phyloP scores from a whole-genome alignment of 2,888 invertebrate genomes.

The Peribatodes rhomboidaria region DNA sequence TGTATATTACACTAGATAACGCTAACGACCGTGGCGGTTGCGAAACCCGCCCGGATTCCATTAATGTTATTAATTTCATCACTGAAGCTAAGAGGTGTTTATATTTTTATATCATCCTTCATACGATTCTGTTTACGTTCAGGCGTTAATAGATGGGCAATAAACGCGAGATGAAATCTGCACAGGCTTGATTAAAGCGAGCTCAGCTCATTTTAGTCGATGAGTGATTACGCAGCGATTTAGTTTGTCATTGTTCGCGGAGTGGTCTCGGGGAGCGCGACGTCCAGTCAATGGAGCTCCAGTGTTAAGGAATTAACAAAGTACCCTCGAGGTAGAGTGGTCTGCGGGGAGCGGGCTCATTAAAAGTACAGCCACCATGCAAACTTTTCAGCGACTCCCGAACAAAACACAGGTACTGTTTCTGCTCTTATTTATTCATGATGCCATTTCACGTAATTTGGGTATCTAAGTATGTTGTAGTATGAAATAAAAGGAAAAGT shows the following conservation, averaged over 20 bases:
- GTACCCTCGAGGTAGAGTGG: slow-evolving; percentile 52
- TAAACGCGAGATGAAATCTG: slow-evolving; percentile 38
- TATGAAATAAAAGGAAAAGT: not conserved
- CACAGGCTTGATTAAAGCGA: slow-evolving; percentile 25
- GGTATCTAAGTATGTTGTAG: too few species aligned
- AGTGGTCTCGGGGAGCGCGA: slow-evolving; percentile 50
- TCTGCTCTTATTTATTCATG: slow-evolving; percentile 10
- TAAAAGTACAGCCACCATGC: slow-evolving; percentile 37
- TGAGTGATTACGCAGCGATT: slow-evolving; percentile 51
- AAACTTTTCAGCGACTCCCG: slow-evolving; percentile 27
- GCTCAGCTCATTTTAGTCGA: slow-evolving; percentile 37
- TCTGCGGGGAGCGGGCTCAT: slow-evolving; percentile 40
- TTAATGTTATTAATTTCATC: slow-evolving; percentile 50
- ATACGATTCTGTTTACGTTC: slow-evolving; percentile 47
- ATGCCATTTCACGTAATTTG: not conserved
- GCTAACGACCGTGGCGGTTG: slow-evolving; percentile 22
- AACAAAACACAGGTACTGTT: slow-evolving; percentile 2
- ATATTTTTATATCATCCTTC: slow-evolving; percentile 47
- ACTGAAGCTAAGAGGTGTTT: slow-evolving; percentile 47
- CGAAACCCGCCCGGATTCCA: slow-evolving; percentile 28
- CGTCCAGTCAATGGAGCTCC: slow-evolving; percentile 45
- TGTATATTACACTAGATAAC: slow-evolving; percentile 31
- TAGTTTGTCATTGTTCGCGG: slow-evolving; percentile 50
- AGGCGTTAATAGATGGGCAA: slow-evolving; percentile 38
- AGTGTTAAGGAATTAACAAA: slow-evolving; percentile 62